phyloP scores from a whole-genome alignment of 2,113 vertebrate species.

The Xenopus borealis region DNA sequence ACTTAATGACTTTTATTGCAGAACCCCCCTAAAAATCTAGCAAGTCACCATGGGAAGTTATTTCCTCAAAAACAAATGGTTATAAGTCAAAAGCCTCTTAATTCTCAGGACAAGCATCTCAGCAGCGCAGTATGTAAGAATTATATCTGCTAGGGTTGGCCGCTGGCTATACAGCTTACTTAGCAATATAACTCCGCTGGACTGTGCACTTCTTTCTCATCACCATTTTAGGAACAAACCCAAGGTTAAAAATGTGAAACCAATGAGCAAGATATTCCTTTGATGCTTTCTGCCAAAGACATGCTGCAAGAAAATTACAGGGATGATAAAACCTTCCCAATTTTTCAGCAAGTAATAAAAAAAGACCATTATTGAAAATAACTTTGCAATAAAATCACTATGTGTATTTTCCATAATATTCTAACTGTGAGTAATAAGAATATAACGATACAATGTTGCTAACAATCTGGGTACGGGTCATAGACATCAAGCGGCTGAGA shows the following conservation, averaged over 20 bases:
- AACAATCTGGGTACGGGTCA: conserved; percentile 38
- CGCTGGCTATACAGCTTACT: background rate
- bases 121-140: background rate
- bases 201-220: conserved; percentile 20
- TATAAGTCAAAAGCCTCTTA: no score
- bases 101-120: no score
- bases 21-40: no score
- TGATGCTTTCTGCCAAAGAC: background rate
- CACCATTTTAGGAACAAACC: conserved; percentile 25
- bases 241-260: conserved; percentile 10
- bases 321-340: conserved; percentile 45
- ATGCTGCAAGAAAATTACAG: conserved; percentile 44
- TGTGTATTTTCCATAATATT: conserved; percentile 45
- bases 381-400: conserved; percentile 39
- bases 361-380: conserved; percentile 51
- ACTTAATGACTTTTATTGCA: no score
- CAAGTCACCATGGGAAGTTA: no score
- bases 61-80: no score
- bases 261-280: background rate
- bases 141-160: background rate
- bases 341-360: conserved; percentile 47
- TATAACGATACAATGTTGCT: conserved; percentile 46
- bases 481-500: background rate
- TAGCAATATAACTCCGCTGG: background rate
- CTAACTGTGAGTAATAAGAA: conserved; percentile 27